phyloP scores from a whole-genome alignment of 2,888 invertebrate species.

The Parthenolecanium corni region DNA sequence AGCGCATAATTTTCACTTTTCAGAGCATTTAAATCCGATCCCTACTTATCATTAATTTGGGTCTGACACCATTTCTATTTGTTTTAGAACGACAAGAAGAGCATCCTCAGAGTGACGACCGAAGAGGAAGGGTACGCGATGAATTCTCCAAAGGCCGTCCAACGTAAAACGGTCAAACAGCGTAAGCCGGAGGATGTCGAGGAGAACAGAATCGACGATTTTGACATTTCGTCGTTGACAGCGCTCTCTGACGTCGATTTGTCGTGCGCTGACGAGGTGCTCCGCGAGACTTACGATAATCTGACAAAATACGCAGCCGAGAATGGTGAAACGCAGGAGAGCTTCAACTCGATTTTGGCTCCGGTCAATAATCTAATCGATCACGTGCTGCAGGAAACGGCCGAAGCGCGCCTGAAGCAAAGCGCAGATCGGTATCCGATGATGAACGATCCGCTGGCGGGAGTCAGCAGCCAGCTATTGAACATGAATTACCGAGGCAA shows the following conservation, averaged over 20 bases:
- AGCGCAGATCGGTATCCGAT: background rate
- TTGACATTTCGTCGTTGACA: constrained; percentile 19
- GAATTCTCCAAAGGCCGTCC: constrained; percentile 13
- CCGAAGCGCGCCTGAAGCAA: background rate
- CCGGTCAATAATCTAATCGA: constrained; percentile 10
- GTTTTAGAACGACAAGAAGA: constrained; percentile 12
- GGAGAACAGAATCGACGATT: constrained; percentile 1
- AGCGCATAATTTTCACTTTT: too few relatives aligned
- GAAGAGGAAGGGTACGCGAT: constrained; percentile 24
- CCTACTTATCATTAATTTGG: too few relatives aligned
- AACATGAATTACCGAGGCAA: constrained; percentile 8
- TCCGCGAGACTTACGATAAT: constrained; percentile 14
- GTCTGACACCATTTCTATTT: too few relatives aligned
- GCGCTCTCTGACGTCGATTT: constrained; percentile 18
- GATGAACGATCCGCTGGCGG: background rate
- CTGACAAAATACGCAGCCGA: constrained; percentile 4
- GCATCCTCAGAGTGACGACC: constrained; percentile 8
- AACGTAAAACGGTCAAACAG: constrained; percentile 1
- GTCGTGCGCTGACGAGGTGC: constrained; percentile 15
- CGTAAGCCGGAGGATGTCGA: background rate
- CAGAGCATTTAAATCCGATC: too few relatives aligned
- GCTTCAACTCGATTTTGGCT: constrained; percentile 14
- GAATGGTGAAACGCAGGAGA: constrained; percentile 7
- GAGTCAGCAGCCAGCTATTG: background rate
- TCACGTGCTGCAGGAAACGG: constrained; percentile 16